These are phyloP conservation scores for Pseudopipra pipra DNA, from an alignment of 2,113 vertebrate species.

Conservation along the genomic window DNA sequence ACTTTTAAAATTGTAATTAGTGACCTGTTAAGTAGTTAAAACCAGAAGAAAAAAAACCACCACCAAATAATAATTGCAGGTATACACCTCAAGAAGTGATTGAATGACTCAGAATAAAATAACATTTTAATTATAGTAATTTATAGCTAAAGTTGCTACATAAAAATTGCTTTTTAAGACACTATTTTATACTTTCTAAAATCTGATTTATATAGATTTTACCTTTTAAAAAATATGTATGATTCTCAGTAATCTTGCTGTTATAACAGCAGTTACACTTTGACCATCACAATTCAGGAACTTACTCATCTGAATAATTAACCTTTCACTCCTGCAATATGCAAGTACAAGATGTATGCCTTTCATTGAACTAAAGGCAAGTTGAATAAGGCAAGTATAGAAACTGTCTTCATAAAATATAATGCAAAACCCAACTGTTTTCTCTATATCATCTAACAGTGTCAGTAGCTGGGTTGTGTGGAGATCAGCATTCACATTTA, in stretches of 20 bases:
- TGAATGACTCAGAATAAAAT: background rate
- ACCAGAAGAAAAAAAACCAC: background rate
- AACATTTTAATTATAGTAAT: background rate
- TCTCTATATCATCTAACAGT: background rate
- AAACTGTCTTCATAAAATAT: constrained; percentile 53
- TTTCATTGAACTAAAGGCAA: constrained; percentile 24
- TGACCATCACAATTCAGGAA: constrained; percentile 48
- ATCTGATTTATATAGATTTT: background rate
- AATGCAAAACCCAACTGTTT: constrained; percentile 58
- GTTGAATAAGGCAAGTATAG: constrained; percentile 7
- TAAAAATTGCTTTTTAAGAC: background rate
- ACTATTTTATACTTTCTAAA: background rate
- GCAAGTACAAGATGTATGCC: constrained; percentile 25
- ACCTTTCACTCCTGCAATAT: constrained; percentile 49
- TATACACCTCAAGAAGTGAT: background rate
- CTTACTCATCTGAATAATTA: constrained; percentile 70
- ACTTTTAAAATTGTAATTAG: constrained; percentile 27
- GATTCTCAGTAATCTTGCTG: constrained; percentile 1
- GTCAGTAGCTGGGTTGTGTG: constrained; percentile 13
- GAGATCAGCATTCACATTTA: constrained; percentile 19
- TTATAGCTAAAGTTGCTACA: background rate
- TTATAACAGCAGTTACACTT: constrained; percentile 5
- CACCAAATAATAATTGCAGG: background rate
- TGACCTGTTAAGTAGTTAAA: constrained; percentile 28
- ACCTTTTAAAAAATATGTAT: background rate